Base-by-base conservation (phyloP, 2,113 vertebrate genomes). In the Echinops telfairi region DNA sequence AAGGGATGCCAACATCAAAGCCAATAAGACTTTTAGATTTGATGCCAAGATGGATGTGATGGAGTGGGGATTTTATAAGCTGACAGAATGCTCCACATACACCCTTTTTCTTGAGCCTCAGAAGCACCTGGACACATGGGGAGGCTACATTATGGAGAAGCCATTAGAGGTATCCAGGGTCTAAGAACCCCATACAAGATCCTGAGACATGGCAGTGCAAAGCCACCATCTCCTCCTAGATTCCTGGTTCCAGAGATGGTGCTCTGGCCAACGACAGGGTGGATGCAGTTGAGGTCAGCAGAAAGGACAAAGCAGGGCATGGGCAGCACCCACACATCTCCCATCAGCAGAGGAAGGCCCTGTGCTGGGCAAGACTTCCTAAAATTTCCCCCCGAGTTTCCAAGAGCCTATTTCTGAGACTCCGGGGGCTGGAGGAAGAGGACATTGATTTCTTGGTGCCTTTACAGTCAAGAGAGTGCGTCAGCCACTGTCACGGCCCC, bases 161-260 rank as follows among this genome's bases (percentile, higher is more conserved):
- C 36, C 31, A n/a, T 22, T 17, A 71, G 43, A 76, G 60, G 6
- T 27, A 90, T 29, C 57, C 19, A 25, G 62, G 31, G 23, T 64
- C 47, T 31, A 29, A 43, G 62, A 38, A 40, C 33, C 68, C 36
- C 14, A 14, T 43, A n/a, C 15, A 4, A 86, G 62, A 10, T 36
- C n/a, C 57, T 66, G 19, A 16, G n/a, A 62, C 25, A 16, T 68
- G 40, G 36, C 0, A 2, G 29, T 38, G 29, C 0, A 0, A 6
- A n/a, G 33, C 12, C 40, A 29, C 58, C 36, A 27, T 43, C 20
- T 62, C 15, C 17, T 31, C 80, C 33, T 5, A 27, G 20, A 36
- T 57, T 31, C 70, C n/a, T 1, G 9, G 25, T 33, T 40, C 43
- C 60, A 91, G 88, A 89, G 62, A 25, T 36, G 29, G 53, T 77